These are phyloP conservation scores for Hecatera dysodea DNA, from an alignment of 2,888 invertebrate genomes.

Conservation along the genomic window DNA sequence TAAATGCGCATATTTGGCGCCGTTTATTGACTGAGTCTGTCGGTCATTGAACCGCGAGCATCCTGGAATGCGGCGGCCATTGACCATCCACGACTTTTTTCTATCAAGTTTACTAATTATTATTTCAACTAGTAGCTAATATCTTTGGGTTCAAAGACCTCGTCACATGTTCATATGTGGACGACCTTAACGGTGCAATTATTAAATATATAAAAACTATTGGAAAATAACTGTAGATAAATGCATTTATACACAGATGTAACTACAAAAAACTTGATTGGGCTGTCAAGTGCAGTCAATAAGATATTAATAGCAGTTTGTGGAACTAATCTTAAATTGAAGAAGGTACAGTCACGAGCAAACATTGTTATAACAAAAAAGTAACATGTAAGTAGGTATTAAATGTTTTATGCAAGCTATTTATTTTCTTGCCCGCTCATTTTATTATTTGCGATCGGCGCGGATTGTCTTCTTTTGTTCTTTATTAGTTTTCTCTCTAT, in stretches of 20 bases:
- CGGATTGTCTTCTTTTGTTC: too few relatives aligned
- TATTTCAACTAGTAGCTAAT: neutral
- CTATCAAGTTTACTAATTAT: neutral
- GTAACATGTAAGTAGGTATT: too few relatives aligned
- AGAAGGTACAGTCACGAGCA: neutral
- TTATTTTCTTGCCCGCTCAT: too few relatives aligned
- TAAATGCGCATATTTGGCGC: conserved; percentile 5
- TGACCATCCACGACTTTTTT: neutral
- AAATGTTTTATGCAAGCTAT: too few relatives aligned
- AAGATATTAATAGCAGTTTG: neutral
- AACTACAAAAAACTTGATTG: conserved; percentile 24
- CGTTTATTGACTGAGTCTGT: neutral
- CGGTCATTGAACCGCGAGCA: conserved; percentile 19
- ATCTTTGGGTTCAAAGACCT: conserved; percentile 20
- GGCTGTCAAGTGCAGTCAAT: neutral
- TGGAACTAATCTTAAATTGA: neutral
- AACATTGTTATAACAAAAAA: too few relatives aligned
- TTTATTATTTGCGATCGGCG: too few relatives aligned
- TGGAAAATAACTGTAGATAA: conserved; percentile 29
- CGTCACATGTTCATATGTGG: neutral
- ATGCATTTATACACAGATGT: neutral
- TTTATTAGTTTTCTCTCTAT: too few relatives aligned
- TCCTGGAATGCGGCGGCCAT: neutral
- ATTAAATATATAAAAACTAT: neutral
- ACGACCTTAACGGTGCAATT: conserved; percentile 7